Evolutionary conservation across 2,797 vertebrate species (phyloP), one percentile per base, ranked within the genome.

Genomic region (Eulemur mongoz): DNA sequence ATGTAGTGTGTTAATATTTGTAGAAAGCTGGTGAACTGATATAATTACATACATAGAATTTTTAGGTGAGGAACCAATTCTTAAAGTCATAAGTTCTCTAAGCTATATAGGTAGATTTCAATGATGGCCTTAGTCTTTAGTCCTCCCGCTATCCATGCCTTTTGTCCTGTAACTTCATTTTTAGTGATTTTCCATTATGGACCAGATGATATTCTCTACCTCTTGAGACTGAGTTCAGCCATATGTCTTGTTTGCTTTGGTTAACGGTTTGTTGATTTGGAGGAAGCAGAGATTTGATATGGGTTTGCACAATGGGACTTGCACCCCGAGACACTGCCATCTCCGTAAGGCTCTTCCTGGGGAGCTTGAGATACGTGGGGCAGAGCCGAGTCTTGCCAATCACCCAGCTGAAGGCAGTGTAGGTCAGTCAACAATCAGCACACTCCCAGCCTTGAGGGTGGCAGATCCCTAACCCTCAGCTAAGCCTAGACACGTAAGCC

Each of bases 371-470:
- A 17, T 7, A 50, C 10, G 1, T 12, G 63, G 32, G 25, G 4
- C 11, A 80, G 13, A 91, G 22, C 35, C 13, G 2, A 82, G 57
- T 35, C 72, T 72, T 50, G 14, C 32, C 10, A 18, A 7, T 50
- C 57, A 43, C 12, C n/a, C 27, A 9, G 4, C 3, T 43, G 17
- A 75, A 67, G 8, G 23, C 65, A 69, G 9, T 25, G 7, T 57
- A 65, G 0, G 23, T 45, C 27, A 84, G 38, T 30, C 15, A 27
- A 75, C 30, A 57, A 43, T 23, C 7, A 20, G 1, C 32, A 30
- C 6, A 32, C 7, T 4, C 0, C 3, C 1, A 70, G 9, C 7
- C 23, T 45, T 43, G 1, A n/a, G 35, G 40, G 6, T 23, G 11
- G 2, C 43, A 43, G 30, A 2, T 54, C 7, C 23, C 43, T 57